Base-by-base conservation (phyloP, 2,113 vertebrate genomes). In the Heteronetta atricapilla region DNA sequence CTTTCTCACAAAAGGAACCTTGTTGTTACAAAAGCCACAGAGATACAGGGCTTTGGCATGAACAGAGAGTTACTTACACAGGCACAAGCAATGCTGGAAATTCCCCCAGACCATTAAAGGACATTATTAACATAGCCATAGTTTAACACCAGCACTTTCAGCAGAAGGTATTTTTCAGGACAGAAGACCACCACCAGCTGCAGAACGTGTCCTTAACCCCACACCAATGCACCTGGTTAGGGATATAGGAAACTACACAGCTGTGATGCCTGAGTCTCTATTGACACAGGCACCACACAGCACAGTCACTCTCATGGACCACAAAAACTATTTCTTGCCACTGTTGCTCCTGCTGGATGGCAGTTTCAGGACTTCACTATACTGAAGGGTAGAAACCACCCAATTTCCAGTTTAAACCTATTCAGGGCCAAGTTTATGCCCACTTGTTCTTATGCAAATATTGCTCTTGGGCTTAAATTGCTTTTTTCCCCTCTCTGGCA, bases 401-500 rank as follows among this genome's bases (percentile, higher is more conserved):
- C 26, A 25, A 92, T 90, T 91, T 93, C 88, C 86, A 96, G 82
- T 91, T 91, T 86, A 87, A 92, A 52, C 46, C n/a, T 82, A n/a
- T 33, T 87, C 84, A 59, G 25, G 26, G 78, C 91, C 87, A 94
- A 94, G 94, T 95, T 97, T 96, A 96, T 93, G 84, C 94, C 94
- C 93, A 94, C 68, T 95, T 91, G 78, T 88, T 97, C 91, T 88
- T 94, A 86, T 80, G 93, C 94, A 96, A 97, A 97, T 95, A 97
- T 95, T 96, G 85, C 82, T 95, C 89, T 97, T 97, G 87, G 89
- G 91, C 91, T 95, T 88, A 92, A 94, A 96, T 79, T 91, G 67
- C 79, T 95, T 95, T 95, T 94, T 93, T 80, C 81, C 84, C 78
- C 67, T 94, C 83, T 75, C 84, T 95, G 93, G 94, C 94, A 82